phyloP scores from a whole-genome alignment of 2,797 vertebrate species.

The Natrix natrix region DNA sequence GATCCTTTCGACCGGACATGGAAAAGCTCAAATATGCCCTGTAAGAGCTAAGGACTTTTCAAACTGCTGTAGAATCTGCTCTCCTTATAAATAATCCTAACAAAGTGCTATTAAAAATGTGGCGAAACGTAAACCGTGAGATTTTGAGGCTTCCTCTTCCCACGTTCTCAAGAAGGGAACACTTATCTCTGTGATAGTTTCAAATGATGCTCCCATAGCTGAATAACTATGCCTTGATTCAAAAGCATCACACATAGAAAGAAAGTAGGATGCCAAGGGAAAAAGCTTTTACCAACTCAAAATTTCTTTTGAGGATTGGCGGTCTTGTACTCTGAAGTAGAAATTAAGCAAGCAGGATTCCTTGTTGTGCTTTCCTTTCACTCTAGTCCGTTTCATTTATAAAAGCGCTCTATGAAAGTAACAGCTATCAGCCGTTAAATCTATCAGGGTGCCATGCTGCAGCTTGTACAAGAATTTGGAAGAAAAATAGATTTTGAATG shows the following conservation, averaged over 20 bases:
- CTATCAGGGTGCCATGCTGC: constrained; percentile 34
- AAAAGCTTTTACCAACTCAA: neutral
- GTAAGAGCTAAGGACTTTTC: neutral
- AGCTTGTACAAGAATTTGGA: constrained; percentile 58
- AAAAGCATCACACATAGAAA: neutral
- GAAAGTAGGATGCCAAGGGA: neutral
- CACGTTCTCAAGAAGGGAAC: neutral
- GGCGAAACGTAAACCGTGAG: neutral
- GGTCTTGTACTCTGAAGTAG: neutral
- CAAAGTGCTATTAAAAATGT: neutral
- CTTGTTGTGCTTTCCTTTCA: constrained; percentile 23
- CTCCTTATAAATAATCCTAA: neutral
- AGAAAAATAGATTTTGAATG: constrained; percentile 69
- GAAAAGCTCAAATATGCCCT: neutral
- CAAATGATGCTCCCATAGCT: neutral
- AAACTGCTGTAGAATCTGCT: neutral
- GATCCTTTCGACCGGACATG: neutral
- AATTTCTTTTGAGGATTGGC: neutral
- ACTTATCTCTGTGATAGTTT: neutral
- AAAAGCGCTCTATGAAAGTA: constrained; percentile 28
- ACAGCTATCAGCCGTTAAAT: constrained; percentile 36
- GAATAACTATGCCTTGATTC: neutral
- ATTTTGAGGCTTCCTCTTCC: neutral
- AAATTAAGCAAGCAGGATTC: neutral
- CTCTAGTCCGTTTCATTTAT: constrained; percentile 19